phyloP scores from a whole-genome alignment of 2,888 invertebrate genomes.

The Hermaeophaga mercurialis region DNA sequence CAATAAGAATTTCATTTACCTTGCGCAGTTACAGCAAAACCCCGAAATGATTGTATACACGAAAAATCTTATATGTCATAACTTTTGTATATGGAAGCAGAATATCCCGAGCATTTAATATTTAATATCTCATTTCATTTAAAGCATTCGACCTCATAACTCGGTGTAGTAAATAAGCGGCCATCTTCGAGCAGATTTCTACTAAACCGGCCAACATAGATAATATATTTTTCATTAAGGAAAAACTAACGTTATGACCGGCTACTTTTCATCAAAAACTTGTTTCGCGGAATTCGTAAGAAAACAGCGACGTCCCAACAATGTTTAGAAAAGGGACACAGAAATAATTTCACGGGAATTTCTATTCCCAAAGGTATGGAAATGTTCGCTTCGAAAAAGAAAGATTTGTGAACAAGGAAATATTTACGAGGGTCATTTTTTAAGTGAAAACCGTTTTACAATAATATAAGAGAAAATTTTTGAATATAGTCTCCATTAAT shows the following conservation, averaged over 20 bases:
- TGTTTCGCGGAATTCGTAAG: slow-evolving; percentile 11
- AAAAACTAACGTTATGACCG: slow-evolving; percentile 25
- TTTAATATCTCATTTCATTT: slow-evolving; percentile 21
- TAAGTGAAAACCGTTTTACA: too few species aligned
- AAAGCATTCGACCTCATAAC: slow-evolving; percentile 15
- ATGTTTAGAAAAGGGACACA: too few species aligned
- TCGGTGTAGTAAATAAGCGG: slow-evolving; percentile 13
- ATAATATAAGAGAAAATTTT: too few species aligned
- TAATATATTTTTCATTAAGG: slow-evolving; percentile 26
- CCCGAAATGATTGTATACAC: too few species aligned
- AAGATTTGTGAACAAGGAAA: too few species aligned
- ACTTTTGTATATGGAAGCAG: not conserved
- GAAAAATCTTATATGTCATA: not conserved
- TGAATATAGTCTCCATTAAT: too few species aligned
- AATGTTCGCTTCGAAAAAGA: too few species aligned
- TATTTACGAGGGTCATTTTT: too few species aligned
- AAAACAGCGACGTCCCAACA: slow-evolving; percentile 1
- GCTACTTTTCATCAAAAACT: slow-evolving; percentile 17
- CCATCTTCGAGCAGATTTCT: slow-evolving; percentile 13
- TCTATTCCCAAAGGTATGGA: too few species aligned
- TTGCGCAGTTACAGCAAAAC: too few species aligned
- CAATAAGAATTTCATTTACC: too few species aligned
- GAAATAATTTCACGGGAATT: too few species aligned
- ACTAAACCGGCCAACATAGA: slow-evolving; percentile 4
- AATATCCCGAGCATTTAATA: not conserved